These are phyloP conservation scores for Plutella xylostella DNA, from an alignment of 2,888 invertebrate genomes.

Conservation along the genomic window DNA sequence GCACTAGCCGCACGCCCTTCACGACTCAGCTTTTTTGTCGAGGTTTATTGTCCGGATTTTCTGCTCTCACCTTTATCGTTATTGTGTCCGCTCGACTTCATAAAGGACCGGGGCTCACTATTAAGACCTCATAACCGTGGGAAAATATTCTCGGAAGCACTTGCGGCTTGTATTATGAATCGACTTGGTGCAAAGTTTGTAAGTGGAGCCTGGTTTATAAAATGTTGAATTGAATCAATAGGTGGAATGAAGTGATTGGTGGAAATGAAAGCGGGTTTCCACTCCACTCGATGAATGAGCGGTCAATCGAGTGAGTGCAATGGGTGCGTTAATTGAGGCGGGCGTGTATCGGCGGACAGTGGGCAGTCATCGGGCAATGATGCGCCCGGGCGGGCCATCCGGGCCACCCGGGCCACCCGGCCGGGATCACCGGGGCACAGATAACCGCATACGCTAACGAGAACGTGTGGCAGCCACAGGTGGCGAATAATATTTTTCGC, in stretches of 20 bases:
- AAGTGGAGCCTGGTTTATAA: neutral
- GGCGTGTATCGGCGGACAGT: slow-evolving; percentile 31
- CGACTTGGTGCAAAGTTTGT: neutral
- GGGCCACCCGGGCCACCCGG: slow-evolving; percentile 44
- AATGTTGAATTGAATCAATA: neutral
- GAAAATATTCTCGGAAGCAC: slow-evolving; percentile 28
- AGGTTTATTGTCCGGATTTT: slow-evolving; percentile 69
- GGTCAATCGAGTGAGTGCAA: slow-evolving; percentile 52
- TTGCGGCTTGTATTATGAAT: slow-evolving; percentile 5
- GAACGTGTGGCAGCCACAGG: slow-evolving; percentile 47
- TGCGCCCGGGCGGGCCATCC: slow-evolving; percentile 37
- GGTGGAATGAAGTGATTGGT: neutral
- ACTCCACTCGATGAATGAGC: slow-evolving; percentile 40
- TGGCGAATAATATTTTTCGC: slow-evolving; percentile 69
- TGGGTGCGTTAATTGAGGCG: slow-evolving; percentile 61
- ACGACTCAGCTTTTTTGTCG: slow-evolving; percentile 61
- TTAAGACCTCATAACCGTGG: slow-evolving; percentile 69
- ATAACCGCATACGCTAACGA: slow-evolving; percentile 66
- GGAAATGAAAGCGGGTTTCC: slow-evolving; percentile 5
- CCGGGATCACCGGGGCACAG: slow-evolving; percentile 52
- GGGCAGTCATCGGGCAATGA: slow-evolving; percentile 55
- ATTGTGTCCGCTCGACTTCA: slow-evolving; percentile 66
- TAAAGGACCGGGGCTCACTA: slow-evolving; percentile 59
- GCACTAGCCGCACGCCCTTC: slow-evolving; percentile 40
- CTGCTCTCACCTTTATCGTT: slow-evolving; percentile 65